A percentile compares a stretch with the other conserved stretches of the same genome.
phyloP scores from a whole-genome alignment of 2,888 invertebrate species.

The Bellardia bayeri region DNA sequence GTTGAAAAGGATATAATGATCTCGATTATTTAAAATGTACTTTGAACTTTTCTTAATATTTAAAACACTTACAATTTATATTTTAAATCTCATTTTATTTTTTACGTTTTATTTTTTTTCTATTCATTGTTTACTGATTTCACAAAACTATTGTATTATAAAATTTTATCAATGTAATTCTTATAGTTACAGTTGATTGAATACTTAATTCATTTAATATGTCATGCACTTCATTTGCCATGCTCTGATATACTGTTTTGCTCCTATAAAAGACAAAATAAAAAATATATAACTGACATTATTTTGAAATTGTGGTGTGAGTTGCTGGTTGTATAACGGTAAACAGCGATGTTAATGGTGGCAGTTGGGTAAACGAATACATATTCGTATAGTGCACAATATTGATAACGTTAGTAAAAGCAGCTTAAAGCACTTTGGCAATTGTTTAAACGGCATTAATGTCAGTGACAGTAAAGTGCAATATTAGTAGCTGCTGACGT shows the following conservation, averaged over 20 bases:
- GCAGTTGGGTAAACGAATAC: not conserved
- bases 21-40: too few species aligned
- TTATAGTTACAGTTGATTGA: conserved; percentile 61
- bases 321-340: not conserved
- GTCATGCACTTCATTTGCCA: conserved; percentile 49
- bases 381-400: conserved; percentile 17
- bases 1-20: too few species aligned
- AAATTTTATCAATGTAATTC: conserved; percentile 54
- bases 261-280: conserved; percentile 24
- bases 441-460: conserved; percentile 67
- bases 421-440: conserved; percentile 63
- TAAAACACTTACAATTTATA: not conserved
- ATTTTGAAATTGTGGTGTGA: conserved; percentile 19
- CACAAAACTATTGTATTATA: conserved; percentile 34
- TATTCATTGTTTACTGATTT: conserved; percentile 5
- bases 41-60: not conserved
- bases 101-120: not conserved
- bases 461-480: conserved; percentile 60
- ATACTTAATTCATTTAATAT: conserved; percentile 56
- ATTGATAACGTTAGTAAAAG: conserved; percentile 65
- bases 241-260: not conserved
- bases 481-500: conserved; percentile 24
- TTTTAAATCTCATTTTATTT: not conserved
- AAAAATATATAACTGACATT: conserved; percentile 1
- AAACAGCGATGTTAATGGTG: not conserved